A percentile compares a stretch with the other conserved stretches of the same genome.
Conservation (phyloP, 2,888 invertebrate genomes). For the Rhorus exstirpatorius region DNA sequence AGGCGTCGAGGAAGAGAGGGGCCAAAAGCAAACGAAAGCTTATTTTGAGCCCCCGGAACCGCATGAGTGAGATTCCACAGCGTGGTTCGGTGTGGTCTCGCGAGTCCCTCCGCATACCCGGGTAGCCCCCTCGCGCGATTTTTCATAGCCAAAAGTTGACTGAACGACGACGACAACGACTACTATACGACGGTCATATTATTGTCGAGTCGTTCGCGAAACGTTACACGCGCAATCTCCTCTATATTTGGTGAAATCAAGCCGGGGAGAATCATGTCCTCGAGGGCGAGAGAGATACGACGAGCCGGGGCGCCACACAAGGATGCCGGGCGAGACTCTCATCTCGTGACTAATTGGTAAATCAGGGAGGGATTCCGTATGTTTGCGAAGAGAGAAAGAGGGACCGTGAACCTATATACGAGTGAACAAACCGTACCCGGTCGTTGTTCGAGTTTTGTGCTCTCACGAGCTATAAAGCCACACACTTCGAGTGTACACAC, state of each 20-base stretch:
- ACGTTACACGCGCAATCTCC: slow-evolving; percentile 18
- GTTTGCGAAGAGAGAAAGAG: slow-evolving; percentile 32
- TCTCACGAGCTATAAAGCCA: background rate
- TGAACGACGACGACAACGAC: slow-evolving; percentile 36
- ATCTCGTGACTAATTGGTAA: slow-evolving; percentile 72
- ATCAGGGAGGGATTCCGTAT: slow-evolving; percentile 61
- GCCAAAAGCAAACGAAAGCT: slow-evolving; percentile 69
- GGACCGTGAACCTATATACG: slow-evolving; percentile 63
- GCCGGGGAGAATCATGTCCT: slow-evolving; percentile 50
- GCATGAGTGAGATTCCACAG: slow-evolving; percentile 78
- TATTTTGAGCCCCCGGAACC: slow-evolving; percentile 83
- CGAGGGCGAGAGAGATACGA: slow-evolving; percentile 76
- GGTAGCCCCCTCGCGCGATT: slow-evolving; percentile 2
- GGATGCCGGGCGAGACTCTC: slow-evolving; percentile 78
- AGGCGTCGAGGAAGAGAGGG: slow-evolving; percentile 19
- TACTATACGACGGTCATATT: slow-evolving; percentile 4
- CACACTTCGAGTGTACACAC: slow-evolving; percentile 2
- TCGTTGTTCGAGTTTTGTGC: slow-evolving; percentile 32
- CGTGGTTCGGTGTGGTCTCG: slow-evolving; percentile 40
- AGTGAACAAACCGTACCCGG: slow-evolving; percentile 33
- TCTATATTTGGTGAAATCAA: slow-evolving; percentile 66
- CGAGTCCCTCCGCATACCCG: slow-evolving; percentile 33
- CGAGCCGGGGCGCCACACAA: slow-evolving; percentile 77
- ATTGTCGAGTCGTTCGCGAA: slow-evolving; percentile 27
- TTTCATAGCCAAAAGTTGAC: slow-evolving; percentile 53